These are phyloP conservation scores for Falco punctatus DNA, from an alignment of 2,113 vertebrate genomes.

Conservation along the genomic window DNA sequence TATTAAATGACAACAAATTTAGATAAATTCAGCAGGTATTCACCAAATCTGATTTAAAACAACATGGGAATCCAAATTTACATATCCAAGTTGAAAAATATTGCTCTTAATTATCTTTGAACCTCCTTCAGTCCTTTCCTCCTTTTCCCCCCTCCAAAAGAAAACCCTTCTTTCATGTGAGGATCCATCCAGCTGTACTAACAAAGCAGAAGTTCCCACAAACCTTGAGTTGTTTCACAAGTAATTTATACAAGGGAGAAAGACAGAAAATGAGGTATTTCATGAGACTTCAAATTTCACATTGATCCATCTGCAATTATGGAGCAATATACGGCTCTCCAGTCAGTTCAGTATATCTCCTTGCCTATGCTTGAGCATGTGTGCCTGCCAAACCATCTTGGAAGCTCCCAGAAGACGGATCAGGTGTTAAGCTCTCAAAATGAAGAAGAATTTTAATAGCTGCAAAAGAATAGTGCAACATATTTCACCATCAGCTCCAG, in stretches of 20 bases:
- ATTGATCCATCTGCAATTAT: background rate
- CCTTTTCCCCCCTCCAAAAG: background rate
- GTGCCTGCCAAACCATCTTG: background rate
- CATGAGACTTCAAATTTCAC: background rate
- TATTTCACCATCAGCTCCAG: background rate
- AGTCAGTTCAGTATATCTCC: background rate
- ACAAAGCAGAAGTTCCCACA: background rate
- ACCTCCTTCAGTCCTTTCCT: background rate
- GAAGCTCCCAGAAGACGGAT: background rate
- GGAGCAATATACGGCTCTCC: background rate
- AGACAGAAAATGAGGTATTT: background rate
- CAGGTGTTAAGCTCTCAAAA: conserved; percentile 24
- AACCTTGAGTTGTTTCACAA: background rate
- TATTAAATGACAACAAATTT: background rate
- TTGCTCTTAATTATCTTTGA: background rate
- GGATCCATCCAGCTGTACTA: background rate
- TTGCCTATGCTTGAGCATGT: background rate
- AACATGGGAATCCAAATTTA: background rate
- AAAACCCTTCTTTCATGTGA: background rate
- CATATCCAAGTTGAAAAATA: background rate
- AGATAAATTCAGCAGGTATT: background rate
- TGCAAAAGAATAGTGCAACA: background rate
- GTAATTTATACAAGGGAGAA: background rate
- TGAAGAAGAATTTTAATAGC: conserved; percentile 9
- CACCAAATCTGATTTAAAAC: background rate